Evolutionary conservation across 2,113 vertebrate genomes (phyloP), one percentile per base, ranked within the genome.

Genomic region (Oxyruncus cristatus): DNA sequence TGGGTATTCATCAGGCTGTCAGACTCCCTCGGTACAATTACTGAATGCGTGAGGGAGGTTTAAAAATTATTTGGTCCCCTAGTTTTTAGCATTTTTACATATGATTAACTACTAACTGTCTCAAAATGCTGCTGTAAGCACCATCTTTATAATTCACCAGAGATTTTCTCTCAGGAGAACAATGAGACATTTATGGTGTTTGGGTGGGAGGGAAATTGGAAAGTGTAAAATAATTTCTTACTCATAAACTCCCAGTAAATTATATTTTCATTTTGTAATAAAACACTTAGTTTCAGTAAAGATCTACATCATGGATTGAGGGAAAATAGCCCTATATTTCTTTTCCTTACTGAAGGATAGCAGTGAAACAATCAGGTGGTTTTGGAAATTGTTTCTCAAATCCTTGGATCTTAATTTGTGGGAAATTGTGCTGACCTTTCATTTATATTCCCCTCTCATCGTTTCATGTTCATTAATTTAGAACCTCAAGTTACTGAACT

Each of bases 21-120:
- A 92, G 79, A 81, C 47, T 90, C 89, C 49, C 93, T 70, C 5
- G 0, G 50, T 88, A 91, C 93, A 80, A 89, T 95, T 96, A 74
- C 66, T 85, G 56, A 92, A 93, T 95, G 71, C 88, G 75, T 91
- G 9, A 89, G 77, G 71, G 82, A 73, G 85, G 49, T 58, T 96
- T 97, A 91, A 92, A 98, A 93, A 95, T 95, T 42, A 96, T 74
- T 97, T 96, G 75, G 68, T 93, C 56, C 49, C 76, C 66, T 93
- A 84, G 92, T 94, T 97, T 97, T 97, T 91, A 96, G 94, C 63
- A 84, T 42, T 92, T 97, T 94, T 91, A 86, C 67, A 15, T 92
- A 66, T 94, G 93, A 96, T 93, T 96, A 97, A 75, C 85, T 93
- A 35, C 77, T 88, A 90, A 90, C 79, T 77, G 75, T 88, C 95